Conservation (phyloP, 2,797 vertebrate genomes). For the Anas georgica region DNA sequence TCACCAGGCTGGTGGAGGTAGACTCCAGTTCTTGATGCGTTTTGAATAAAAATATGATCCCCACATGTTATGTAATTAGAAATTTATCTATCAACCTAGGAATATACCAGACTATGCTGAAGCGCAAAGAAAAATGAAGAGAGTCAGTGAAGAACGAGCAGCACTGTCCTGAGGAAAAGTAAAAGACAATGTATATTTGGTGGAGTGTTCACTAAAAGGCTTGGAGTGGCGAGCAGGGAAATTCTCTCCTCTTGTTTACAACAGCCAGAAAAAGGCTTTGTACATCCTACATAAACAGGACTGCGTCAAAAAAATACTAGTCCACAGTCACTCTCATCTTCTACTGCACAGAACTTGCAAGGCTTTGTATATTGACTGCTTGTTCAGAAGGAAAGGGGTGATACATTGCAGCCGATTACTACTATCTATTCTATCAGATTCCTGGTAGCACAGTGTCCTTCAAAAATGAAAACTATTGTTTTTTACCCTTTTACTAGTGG, state of each 20-base stretch:
- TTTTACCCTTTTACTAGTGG: background rate
- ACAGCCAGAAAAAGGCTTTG: background rate
- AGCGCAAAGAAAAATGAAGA: background rate
- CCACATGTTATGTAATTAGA: background rate
- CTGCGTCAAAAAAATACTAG: background rate
- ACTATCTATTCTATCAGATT: background rate
- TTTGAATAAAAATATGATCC: background rate
- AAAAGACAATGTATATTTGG: background rate
- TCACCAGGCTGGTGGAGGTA: background rate
- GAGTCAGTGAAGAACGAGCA: background rate
- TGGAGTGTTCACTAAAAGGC: background rate
- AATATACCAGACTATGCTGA: background rate
- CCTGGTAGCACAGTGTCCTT: background rate
- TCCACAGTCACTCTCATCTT: background rate
- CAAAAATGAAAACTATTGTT: background rate
- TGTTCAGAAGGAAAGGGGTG: background rate
- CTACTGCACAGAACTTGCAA: background rate
- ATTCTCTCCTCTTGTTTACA: background rate
- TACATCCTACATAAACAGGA: background rate
- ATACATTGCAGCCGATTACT: background rate
- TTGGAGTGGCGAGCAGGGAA: background rate
- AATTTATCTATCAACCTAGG: background rate
- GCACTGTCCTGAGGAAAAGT: background rate
- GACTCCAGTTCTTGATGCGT: background rate
- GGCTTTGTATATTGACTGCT: background rate